Evolutionary conservation across 1,140 invertebrate genomes (phyloP), one percentile per base, ranked within the genome.

Genomic region (Pentalonia nigronervosa): DNA sequence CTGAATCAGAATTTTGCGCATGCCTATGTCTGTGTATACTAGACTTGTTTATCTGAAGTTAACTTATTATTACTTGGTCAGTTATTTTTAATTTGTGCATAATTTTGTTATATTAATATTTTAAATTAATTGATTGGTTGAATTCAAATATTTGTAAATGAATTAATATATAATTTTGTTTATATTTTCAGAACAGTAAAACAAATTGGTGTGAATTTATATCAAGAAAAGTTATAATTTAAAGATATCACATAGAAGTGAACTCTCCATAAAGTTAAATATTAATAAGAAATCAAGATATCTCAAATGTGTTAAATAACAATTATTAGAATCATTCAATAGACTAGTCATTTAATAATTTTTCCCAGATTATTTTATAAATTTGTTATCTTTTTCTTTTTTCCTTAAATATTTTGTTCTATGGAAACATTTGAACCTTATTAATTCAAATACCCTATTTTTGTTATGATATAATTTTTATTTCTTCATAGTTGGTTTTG

Each of bases 261-360:
- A 41, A 56, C 3, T 60, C 23, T 41, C 23, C 6, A 90, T 90
- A 56, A 20, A 87, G 30, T 34, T 41, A 41, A 4, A 41, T 41
- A 41, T 41, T n/a, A 36, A 53, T 56, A 56, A 90, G 7, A 14
- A 87, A 21, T 90, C 9, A 56, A 90, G 4, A 56, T 25, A 41
- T 34, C 23, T 4, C 34, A 56, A 90, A 53, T 56, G n/a, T 90
- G 23, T 36, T 60, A 30, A 30, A 8, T 60, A 56, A 53, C n/a
- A 17, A 48, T 89, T 36, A 53, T 87, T 30, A 87, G 14, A 87
- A 89, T 8, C 14, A 50, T 34, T 88, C 45, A 89, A 50, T 89
- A 53, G 87, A 60, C 89, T 90, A 90, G 88, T 90, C 88, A 90
- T 56, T 90, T 90, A 56, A 90, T 34, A n/a, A 25, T 20, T 36